These are phyloP conservation scores for Ellobius talpinus DNA, from an alignment of 2,113 vertebrate genomes.

Conservation along the genomic window DNA sequence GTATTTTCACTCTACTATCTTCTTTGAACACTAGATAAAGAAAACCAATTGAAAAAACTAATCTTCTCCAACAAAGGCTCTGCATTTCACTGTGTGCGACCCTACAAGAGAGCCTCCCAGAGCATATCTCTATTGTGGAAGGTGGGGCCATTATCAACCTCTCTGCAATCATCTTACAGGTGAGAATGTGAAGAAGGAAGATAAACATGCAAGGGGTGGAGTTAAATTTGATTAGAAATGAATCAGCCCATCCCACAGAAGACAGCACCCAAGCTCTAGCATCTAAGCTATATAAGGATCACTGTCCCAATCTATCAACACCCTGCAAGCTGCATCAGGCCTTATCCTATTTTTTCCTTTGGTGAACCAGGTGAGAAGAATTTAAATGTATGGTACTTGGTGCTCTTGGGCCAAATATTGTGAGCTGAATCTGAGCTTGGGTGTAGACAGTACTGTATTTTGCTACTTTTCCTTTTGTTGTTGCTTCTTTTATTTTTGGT, in stretches of 20 bases:
- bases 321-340: conserved; percentile 81
- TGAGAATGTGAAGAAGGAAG: conserved; percentile 76
- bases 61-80: conserved; percentile 7
- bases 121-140: conserved; percentile 27
- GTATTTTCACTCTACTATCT: background rate
- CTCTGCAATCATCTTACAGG: conserved; percentile 59
- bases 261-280: conserved; percentile 71
- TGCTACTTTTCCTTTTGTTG: background rate
- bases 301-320: background rate
- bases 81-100: background rate
- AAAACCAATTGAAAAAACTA: background rate
- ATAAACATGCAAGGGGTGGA: conserved; percentile 82
- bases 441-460: conserved; percentile 14
- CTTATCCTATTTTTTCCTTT: conserved; percentile 75
- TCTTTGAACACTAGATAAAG: background rate
- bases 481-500: background rate
- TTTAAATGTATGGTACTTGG: background rate
- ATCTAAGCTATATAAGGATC: conserved; percentile 83
- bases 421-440: background rate
- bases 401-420: background rate
- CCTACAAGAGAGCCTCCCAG: background rate
- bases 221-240: conserved; percentile 80
- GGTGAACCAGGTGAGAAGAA: conserved; percentile 83
- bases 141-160: conserved; percentile 13
- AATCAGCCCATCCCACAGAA: conserved; percentile 83